Base-by-base conservation (phyloP, 2,888 invertebrate species). In the Thereva unica region DNA sequence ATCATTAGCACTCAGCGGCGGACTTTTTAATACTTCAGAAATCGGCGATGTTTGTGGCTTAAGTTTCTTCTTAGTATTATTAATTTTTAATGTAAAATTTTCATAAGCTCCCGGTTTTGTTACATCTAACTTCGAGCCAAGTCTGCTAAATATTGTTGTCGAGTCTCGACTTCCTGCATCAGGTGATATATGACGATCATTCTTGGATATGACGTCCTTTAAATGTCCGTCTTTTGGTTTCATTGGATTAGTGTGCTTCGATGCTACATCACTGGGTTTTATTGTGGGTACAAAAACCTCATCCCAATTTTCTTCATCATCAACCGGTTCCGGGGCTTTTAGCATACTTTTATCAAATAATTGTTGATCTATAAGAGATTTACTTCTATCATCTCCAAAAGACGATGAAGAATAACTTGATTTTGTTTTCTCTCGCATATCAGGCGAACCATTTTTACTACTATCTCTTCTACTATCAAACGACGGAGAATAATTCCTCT, bases 21-120 rank as follows among this genome's bases (percentile, higher is more conserved):
- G 77, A 71, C 75, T 76, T 66, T 75, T 76, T 5, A 77, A 71
- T 2, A 77, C 76, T 37, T 75, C 76, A 34, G 66, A 42, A 5
- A 59, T 49, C 3, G 56, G 56, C 5, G 53, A 42, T 2, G 64
- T 38, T n/a, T 47, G 9, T 10, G 41, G 2, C 7, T 67, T 67
- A 4, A 44, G n/a, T 38, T 68, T 69, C 6, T 65, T 41, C 37
- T 67, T 71, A 38, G 71, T 73, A 49, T 72, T 73, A 35, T 66
- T 64, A 35, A 73, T 69, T 66, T 71, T 67, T 37, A 73, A 69
- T n/a, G 69, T 69, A 12, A 73, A 72, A 64, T 73, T 45, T 35
- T 64, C 64, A 45, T 40, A 57, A 2, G 38, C 10, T 35, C 12
- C n/a, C 4, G 10, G n/a, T n/a, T n/a, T 42, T 5, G 9, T 40